Percentiles rank a stretch among this genome's conserved stretches.
These are phyloP conservation scores for Lordiphosa collinella DNA, from an alignment of 1,140 invertebrate genomes.

Conservation along the genomic window DNA sequence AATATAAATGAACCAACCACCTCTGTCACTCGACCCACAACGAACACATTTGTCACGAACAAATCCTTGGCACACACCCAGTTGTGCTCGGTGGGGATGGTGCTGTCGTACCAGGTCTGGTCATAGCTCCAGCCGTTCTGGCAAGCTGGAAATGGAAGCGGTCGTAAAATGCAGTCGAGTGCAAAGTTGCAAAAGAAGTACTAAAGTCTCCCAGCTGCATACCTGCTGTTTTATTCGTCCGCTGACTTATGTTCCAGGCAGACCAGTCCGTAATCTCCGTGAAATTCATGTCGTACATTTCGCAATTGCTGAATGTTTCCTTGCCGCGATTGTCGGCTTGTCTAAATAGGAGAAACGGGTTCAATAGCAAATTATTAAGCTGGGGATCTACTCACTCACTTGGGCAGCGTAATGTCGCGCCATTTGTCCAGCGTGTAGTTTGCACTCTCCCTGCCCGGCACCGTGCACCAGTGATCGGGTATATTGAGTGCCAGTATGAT, in stretches of 20 bases:
- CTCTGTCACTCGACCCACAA: conserved; percentile 80
- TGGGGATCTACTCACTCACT: conserved; percentile 57
- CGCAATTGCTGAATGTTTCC: conserved; percentile 67
- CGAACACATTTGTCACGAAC: conserved; percentile 81
- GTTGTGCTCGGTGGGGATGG: conserved; percentile 80
- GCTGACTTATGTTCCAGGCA: conserved; percentile 46
- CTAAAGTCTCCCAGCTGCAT: conserved; percentile 5
- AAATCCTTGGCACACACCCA: conserved; percentile 82
- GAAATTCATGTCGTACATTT: conserved; percentile 76
- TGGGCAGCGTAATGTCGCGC: conserved; percentile 80
- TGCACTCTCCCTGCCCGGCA: conserved; percentile 79
- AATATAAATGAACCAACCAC: conserved; percentile 81
- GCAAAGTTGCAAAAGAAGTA: conserved; percentile 66
- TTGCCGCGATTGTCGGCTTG: conserved; percentile 63
- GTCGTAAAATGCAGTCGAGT: conserved; percentile 67
- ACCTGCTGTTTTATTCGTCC: conserved; percentile 60
- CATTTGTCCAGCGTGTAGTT: conserved; percentile 80
- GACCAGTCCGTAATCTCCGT: conserved; percentile 61
- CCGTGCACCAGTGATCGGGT: conserved; percentile 82
- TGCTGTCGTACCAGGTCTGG: conserved; percentile 80
- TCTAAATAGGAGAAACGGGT: conserved; percentile 21
- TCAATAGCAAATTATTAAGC: neutral
- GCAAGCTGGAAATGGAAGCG: conserved; percentile 72
- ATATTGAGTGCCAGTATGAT: conserved; percentile 80
- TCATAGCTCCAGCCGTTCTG: conserved; percentile 81